These are phyloP conservation scores for Spongilla lacustris DNA, from an alignment of 37 sponge, comb jelly and placozoan species.

Conservation along the genomic window DNA sequence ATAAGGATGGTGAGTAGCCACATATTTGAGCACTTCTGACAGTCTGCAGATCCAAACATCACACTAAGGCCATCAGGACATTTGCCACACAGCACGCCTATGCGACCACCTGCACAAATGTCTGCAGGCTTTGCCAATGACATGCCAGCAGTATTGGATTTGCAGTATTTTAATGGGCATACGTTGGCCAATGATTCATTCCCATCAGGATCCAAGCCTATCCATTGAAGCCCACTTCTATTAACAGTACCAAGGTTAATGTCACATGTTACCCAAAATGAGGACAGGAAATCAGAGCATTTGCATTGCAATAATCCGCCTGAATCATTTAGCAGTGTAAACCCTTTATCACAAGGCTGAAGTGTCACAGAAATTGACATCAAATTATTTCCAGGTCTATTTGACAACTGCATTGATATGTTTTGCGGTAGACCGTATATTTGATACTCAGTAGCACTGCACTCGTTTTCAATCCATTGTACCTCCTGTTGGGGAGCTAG, in stretches of 20 bases:
- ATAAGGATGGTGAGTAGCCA: conserved; percentile 28
- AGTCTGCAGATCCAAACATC: conserved; percentile 17
- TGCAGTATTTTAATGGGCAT: conserved; percentile 26
- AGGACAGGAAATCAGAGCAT: background rate
- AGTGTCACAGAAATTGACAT: too few species aligned
- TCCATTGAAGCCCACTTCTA: conserved; percentile 10
- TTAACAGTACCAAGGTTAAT: background rate
- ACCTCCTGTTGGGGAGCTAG: too few species aligned
- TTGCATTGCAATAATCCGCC: background rate
- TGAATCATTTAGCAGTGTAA: too few species aligned
- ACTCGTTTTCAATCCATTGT: background rate
- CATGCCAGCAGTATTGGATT: background rate
- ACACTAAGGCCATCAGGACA: conserved; percentile 23
- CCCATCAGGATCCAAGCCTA: background rate
- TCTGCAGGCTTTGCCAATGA: background rate
- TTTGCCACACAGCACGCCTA: conserved; percentile 42
- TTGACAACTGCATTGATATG: background rate
- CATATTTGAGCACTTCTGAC: conserved; percentile 26
- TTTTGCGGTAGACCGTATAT: conserved; percentile 18
- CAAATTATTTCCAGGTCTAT: background rate
- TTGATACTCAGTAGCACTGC: conserved; percentile 7
- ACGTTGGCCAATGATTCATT: background rate
- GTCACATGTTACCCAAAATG: conserved; percentile 1
- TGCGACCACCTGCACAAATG: conserved; percentile 9
- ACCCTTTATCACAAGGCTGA: too few species aligned